Base-by-base conservation (phyloP, 2,113 vertebrate species). In the Syngnathus scovelli region DNA sequence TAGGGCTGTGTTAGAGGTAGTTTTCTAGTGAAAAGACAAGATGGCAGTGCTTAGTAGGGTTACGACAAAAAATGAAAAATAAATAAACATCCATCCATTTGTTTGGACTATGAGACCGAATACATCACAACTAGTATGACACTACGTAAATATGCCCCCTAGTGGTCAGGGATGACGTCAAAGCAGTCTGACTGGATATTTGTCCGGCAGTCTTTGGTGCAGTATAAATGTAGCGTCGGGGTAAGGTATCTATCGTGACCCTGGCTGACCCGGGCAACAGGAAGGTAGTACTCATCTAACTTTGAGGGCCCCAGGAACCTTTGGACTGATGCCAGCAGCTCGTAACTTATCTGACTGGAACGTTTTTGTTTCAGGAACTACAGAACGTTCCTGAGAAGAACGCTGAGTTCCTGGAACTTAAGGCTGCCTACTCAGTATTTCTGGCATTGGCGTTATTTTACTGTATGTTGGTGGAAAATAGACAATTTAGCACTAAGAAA, bases 1-100 rank as follows among this genome's bases (percentile, higher is more conserved):
- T 89, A 2, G 73, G 69, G 73, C 72, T 87, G 87, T 92, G 78
- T 72, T 85, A 87, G 78, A 88, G 70, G 87, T 72, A 75, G 81
- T 65, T 84, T 83, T 89, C 88, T 89, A 88, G 67, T 86, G 76
- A 78, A 82, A 74, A 88, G 74, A 91, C 80, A 89, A 86, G 62
- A 90, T 78, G 69, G 70, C 64, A 86, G 16, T 5, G 59, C 37
- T 86, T 84, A 89, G 76, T 74, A 76, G 65, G 61, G 76, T 84
- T 82, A 80, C 13, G 56, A 4, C 33, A 68, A 76, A 48, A 43
- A 33, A 27, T 27, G 2, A 33, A 33, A 33, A 33, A 33, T n/a
- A n/a, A n/a, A n/a, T n/a, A n/a, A n/a, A n/a, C 27, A 33, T 33
- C 27, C 27, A 33, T 3, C 15, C 43, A 13, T 15, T 9, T 44